Conservation (phyloP, 2,888 invertebrate species). For the Coenonympha glycerion region DNA sequence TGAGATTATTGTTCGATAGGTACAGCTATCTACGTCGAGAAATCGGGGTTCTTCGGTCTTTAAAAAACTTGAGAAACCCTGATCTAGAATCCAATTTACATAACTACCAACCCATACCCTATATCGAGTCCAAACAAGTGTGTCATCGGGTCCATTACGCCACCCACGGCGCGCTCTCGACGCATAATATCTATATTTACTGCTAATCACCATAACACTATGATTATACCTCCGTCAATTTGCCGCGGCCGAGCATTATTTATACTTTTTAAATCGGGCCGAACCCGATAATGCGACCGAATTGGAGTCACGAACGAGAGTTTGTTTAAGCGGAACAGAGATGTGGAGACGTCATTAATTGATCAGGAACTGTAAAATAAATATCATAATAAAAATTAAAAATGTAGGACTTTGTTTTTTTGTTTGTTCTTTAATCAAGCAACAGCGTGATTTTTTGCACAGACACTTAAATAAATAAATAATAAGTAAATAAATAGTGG, state of each 20-base stretch:
- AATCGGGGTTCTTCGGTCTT: too few relatives aligned
- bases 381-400: too few relatives aligned
- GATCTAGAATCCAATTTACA: not conserved
- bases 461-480: too few relatives aligned
- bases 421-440: not conserved
- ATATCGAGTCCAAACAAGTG: constrained; percentile 10
- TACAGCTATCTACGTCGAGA: too few relatives aligned
- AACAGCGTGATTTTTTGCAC: too few relatives aligned
- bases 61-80: not conserved
- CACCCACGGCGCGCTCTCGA: constrained; percentile 34
- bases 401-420: not conserved
- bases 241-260: constrained; percentile 61
- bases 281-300: constrained; percentile 68
- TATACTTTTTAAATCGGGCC: constrained; percentile 69
- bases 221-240: constrained; percentile 72
- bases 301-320: constrained; percentile 42
- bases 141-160: constrained; percentile 28
- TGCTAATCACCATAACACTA: constrained; percentile 57
- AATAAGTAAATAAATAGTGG: too few relatives aligned
- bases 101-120: not conserved
- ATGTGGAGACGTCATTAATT: constrained; percentile 15
- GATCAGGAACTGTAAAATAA: too few relatives aligned
- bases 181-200: constrained; percentile 69
- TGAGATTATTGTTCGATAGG: too few relatives aligned
- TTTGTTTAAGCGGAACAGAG: constrained; percentile 30